Base-by-base conservation (phyloP, 2,797 vertebrate genomes). In the Gambusia yucatana region DNA sequence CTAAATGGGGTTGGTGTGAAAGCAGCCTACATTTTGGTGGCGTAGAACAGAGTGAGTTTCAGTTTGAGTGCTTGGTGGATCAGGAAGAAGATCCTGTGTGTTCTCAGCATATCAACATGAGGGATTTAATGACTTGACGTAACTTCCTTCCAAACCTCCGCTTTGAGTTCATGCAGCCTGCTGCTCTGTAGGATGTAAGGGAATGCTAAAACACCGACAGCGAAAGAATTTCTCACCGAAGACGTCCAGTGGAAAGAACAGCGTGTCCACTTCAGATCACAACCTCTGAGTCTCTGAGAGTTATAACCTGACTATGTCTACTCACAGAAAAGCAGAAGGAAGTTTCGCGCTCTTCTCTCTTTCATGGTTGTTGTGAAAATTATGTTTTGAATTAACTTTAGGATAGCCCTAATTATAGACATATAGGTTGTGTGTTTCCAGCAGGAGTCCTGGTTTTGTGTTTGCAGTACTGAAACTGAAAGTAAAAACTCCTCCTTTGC, bases 41-140 rank as follows among this genome's bases (percentile, higher is more conserved):
- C 9, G 14, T 33, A 7, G 30, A 65, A n/a, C 16, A 22, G 6
- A 65, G 6, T 44, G 33, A 73, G 72, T 73, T 69, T 78, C 41
- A 69, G 30, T 75, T 43, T 20, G 39, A 79, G 77, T 22, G 22
- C 20, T 25, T 33, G 47, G 47, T 33, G 63, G 71, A 81, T 44
- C 71, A 47, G 47, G 67, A 81, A 74, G 65, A 77, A 73, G 7
- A 25, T 44, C 78, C 84, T 83, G 77, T 85, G 87, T 92, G 89
- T 89, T 92, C 85, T 72, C 81, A 81, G 86, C 80, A 86, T 74
- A 82, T 82, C 78, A 30, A 85, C 63, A 55, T 52, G n/a, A 82
- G 89, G 86, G 84, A 78, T 17, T 80, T 87, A 80, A 86, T 61
- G 10, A 84, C 77, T 76, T 16, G 1, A 63, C 41, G 7, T 41